Evolutionary conservation across 2,797 vertebrate genomes (phyloP), one percentile per base, ranked within the genome.

Genomic region (Perdix hodgsoniae): DNA sequence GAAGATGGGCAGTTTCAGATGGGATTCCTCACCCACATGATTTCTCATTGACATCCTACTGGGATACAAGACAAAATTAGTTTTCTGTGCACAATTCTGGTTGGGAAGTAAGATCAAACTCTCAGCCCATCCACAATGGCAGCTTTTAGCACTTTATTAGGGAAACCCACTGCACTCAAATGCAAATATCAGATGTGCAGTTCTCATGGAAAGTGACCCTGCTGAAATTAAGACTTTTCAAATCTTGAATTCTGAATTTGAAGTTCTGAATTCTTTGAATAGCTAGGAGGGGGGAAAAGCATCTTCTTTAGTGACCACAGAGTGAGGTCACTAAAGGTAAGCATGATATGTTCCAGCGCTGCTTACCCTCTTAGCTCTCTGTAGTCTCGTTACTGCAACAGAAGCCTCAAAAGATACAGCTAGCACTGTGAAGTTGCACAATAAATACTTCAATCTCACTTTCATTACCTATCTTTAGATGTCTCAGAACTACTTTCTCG

Each of bases 291-390:
- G 19, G 6, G 23, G 3, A n/a, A 21, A 77, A 33, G 2, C 11
- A 77, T 83, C 11, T 40, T 59, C 37, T 11, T 74, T 47, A 22
- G 3, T 22, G 37, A 78, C 39, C 31, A 47, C 71, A 70, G 10
- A 3, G 5, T 4, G 42, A 57, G 6, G 45, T 42, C 42, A 42
- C 82, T 63, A 31, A 88, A 52, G 11, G 10, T 42, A 83, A 79
- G 40, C 0, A 0, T 7, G n/a, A 60, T 50, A 77, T 0, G 0
- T 24, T 35, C 27, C 35, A 37, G 57, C 4, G 15, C 33, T 49
- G 29, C 65, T 73, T 77, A 29, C 39, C 9, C 17, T 11, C 16
- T 56, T 69, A 73, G 19, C 35, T 35, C 61, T 69, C 70, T 1
- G 2, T 29, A 70, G 19, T 61, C 61, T n/a, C 23, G 24, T n/a